Base-by-base conservation (phyloP, 2,113 vertebrate species). In the Patagioenas fasciata region DNA sequence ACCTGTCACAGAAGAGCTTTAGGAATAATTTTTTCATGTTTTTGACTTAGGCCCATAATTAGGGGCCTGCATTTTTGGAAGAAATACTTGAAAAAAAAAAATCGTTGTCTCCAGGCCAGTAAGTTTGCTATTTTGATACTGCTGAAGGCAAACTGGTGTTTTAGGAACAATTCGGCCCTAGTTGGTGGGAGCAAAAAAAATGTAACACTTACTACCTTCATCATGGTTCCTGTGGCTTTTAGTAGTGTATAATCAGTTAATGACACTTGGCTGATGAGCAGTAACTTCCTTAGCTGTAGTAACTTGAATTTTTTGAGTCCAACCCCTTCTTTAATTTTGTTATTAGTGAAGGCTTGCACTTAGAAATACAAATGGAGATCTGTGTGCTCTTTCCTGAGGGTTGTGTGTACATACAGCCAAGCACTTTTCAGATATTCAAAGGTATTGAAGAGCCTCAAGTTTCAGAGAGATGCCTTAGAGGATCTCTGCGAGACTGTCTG, bases 1-100 rank as follows among this genome's bases (percentile, higher is more conserved):
- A 92, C 67, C 60, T 91, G 47, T 56, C 93, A 92, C 84, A 96
- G 79, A 93, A 96, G 51, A 91, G 80, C 78, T 93, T 93, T 91
- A 56, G 57, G 61, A 70, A 80, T 10, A 58, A 15, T 20, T 50
- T 56, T 91, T 89, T 44, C 0, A 31, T 54, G 42, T 3, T 82
- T 88, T 91, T 85, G 15, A 3, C 51, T 34, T 86, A 66, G 36
- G 17, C 23, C 12, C 1, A 2, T 82, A 44, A 66, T 88, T 66
- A 75, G 34, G 9, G 20, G 5, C 67, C 86, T 77, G 48, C 3
- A 15, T 44, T 78, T 90, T 57, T 79, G 6, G n/a, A 70, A 38
- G 21, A 88, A 90, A 65, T 78, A 53, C 5, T 72, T 81, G 21
- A 24, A 74, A 78, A 80, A 38, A 72, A 69, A 48, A 10, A 5